These are phyloP conservation scores for Athalia rosae DNA, from an alignment of 2,888 invertebrate species.

Conservation along the genomic window DNA sequence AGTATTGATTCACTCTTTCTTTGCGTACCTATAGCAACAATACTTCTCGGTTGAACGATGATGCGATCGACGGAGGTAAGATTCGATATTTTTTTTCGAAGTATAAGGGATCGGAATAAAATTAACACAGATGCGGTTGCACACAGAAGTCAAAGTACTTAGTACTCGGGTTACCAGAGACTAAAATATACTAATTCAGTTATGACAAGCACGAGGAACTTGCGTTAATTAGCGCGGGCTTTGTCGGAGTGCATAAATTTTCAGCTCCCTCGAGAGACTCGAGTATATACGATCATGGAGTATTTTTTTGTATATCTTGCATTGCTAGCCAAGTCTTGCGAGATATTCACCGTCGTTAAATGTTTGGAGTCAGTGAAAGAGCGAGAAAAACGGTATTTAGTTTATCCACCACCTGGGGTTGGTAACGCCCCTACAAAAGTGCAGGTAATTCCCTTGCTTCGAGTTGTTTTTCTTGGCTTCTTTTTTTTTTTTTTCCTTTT, in stretches of 20 bases:
- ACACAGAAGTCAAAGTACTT: not conserved
- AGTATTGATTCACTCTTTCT: too few species aligned
- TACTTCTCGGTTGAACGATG: too few species aligned
- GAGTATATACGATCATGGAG: not conserved
- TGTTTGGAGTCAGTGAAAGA: slow-evolving; percentile 40
- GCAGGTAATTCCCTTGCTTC: slow-evolving; percentile 60
- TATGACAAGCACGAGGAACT: slow-evolving; percentile 27
- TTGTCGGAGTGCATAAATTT: slow-evolving; percentile 20
- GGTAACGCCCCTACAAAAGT: slow-evolving; percentile 60
- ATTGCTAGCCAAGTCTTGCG: slow-evolving; percentile 5
- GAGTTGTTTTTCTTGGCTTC: not conserved
- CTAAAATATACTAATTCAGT: slow-evolving; percentile 35
- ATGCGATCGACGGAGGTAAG: not conserved
- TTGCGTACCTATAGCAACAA: too few species aligned
- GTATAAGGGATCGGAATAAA: slow-evolving; percentile 12
- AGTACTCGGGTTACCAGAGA: not conserved
- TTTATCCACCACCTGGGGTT: slow-evolving; percentile 61
- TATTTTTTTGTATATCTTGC: slow-evolving; percentile 1
- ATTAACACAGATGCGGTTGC: slow-evolving; percentile 11
- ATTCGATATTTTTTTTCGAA: not conserved
- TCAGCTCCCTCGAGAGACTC: not conserved
- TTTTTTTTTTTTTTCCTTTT: too few species aligned
- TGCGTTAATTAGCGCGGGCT: slow-evolving; percentile 28
- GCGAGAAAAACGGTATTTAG: slow-evolving; percentile 59
- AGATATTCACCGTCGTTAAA: slow-evolving; percentile 44